Conservation (phyloP, 2,888 invertebrate species). For the Unio delphinus region DNA sequence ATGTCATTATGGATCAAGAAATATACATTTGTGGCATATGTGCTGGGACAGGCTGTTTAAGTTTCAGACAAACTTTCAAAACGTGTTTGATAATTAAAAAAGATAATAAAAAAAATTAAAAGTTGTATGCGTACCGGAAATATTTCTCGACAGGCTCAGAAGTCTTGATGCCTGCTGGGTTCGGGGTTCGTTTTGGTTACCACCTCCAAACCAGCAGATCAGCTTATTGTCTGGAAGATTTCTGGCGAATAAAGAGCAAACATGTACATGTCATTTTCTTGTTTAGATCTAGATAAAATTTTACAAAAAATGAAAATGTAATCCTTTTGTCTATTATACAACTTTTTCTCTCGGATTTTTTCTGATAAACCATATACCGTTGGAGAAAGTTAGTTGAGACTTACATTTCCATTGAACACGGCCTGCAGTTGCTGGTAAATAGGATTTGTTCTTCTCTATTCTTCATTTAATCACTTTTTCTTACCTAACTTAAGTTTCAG, state of each 20-base stretch:
- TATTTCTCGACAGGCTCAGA: slow-evolving; percentile 15
- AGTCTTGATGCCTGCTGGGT: slow-evolving; percentile 25
- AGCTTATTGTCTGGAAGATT: slow-evolving; percentile 22
- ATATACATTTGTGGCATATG: too few relatives aligned
- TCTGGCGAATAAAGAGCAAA: slow-evolving; percentile 16
- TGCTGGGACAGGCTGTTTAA: not conserved
- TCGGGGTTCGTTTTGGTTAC: slow-evolving; percentile 37
- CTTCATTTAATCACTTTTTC: too few relatives aligned
- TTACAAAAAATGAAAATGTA: too few relatives aligned
- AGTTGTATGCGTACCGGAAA: slow-evolving; percentile 17
- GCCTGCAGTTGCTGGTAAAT: too few relatives aligned
- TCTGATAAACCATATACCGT: too few relatives aligned
- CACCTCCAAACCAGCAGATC: slow-evolving; percentile 38
- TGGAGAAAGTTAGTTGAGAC: too few relatives aligned
- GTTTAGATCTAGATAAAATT: not conserved
- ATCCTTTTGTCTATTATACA: too few relatives aligned
- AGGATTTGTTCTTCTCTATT: too few relatives aligned
- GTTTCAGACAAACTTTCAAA: not conserved
- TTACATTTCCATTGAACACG: too few relatives aligned
- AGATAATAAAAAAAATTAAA: not conserved
- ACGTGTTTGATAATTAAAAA: not conserved
- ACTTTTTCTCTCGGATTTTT: too few relatives aligned
- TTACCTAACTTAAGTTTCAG: too few relatives aligned
- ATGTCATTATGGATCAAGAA: too few relatives aligned
- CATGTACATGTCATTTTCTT: not conserved